Percentiles rank a stretch among this genome's conserved stretches.
These are phyloP conservation scores for Campoletis raptor DNA, from an alignment of 2,888 invertebrate species.

Conservation along the genomic window DNA sequence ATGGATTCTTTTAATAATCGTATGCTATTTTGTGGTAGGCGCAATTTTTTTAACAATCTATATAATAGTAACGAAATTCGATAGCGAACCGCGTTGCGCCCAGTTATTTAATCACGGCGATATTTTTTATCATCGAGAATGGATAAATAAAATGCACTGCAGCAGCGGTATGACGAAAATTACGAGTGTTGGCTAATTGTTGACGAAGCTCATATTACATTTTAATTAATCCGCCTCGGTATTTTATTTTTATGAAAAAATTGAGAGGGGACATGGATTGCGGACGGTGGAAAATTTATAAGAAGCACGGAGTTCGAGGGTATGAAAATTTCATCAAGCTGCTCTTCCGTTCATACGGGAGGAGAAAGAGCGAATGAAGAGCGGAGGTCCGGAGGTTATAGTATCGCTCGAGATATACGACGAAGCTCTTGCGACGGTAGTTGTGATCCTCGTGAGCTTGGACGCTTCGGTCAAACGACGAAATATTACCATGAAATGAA, in stretches of 20 bases:
- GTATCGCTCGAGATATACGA: conserved; percentile 9
- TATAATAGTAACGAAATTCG: neutral
- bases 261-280: neutral
- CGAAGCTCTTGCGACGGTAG: conserved; percentile 20
- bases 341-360: conserved; percentile 56
- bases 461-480: conserved; percentile 48
- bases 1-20: neutral
- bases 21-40: neutral
- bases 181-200: too few species aligned
- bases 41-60: neutral
- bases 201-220: too few species aligned
- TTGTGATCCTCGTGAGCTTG: conserved; percentile 48
- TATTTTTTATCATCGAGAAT: neutral
- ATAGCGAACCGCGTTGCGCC: neutral
- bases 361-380: conserved; percentile 46
- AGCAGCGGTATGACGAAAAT: too few species aligned
- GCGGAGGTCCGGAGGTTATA: conserved; percentile 37
- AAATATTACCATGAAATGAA: neutral
- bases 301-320: conserved; percentile 10
- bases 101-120: neutral
- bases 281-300: neutral
- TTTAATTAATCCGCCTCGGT: too few species aligned
- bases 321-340: conserved; percentile 60
- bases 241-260: neutral
- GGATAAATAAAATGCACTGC: too few species aligned